These are phyloP conservation scores for Zapornia atra DNA, from an alignment of 2,113 vertebrate genomes.

Conservation along the genomic window DNA sequence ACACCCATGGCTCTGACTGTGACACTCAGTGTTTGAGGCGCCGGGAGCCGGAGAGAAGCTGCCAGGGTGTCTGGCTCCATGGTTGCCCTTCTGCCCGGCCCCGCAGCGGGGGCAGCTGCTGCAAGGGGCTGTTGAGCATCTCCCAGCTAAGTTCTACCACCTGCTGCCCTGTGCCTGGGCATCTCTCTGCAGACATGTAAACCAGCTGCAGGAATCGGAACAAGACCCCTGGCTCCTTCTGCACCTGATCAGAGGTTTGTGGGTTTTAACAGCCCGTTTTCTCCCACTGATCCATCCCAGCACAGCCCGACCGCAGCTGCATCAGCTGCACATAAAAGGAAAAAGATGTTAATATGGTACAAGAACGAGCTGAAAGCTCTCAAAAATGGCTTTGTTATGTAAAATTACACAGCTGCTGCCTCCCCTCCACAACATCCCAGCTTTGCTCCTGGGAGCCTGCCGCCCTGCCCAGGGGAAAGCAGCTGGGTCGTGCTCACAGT, in stretches of 20 bases:
- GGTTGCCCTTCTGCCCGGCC: rapidly evolving
- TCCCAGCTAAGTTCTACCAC: background rate
- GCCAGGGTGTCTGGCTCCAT: background rate
- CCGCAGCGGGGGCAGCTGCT: background rate
- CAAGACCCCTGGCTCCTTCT: background rate
- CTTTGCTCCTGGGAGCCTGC: background rate
- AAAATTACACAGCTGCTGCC: background rate
- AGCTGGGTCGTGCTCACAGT: background rate
- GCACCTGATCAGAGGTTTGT: background rate
- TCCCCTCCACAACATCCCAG: background rate
- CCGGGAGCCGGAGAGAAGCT: background rate
- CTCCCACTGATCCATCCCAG: background rate
- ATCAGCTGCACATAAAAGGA: rapidly evolving
- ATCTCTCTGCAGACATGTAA: background rate
- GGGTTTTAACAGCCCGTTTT: background rate
- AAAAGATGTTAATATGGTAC: background rate
- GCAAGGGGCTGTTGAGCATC: background rate
- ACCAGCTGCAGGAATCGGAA: background rate
- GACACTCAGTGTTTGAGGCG: background rate
- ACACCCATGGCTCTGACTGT: background rate
- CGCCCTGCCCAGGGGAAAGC: background rate
- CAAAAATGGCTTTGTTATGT: background rate
- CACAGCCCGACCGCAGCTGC: background rate
- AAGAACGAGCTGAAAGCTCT: background rate
- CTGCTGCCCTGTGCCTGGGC: background rate